Evolutionary conservation across 2,113 vertebrate genomes (phyloP), one percentile per base, ranked within the genome.

Genomic region (Galemys pyrenaicus): DNA sequence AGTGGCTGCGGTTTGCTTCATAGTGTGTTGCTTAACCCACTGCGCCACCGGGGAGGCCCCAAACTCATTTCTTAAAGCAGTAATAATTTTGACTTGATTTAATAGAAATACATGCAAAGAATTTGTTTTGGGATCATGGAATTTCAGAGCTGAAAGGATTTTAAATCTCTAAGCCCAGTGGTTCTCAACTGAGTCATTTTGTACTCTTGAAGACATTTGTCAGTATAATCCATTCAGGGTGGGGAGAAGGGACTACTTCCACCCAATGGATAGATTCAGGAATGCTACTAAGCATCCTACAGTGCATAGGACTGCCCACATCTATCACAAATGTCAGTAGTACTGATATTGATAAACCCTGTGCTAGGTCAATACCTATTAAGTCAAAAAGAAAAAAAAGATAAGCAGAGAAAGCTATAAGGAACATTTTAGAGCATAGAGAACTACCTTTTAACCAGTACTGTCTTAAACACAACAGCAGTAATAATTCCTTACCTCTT

Each of bases 31-130:
- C n/a, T n/a, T n/a, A n/a, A n/a, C n/a, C n/a, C n/a, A n/a, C n/a
- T n/a, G n/a, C n/a, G n/a, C n/a, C n/a, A n/a, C n/a, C n/a, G n/a
- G n/a, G n/a, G n/a, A n/a, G n/a, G n/a, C n/a, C n/a, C n/a, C n/a
- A n/a, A n/a, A n/a, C n/a, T n/a, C 9, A 79, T 64, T 93, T 92
- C n/a, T 70, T 89, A 94, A 85, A 93, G 32, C 26, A 62, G 6
- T 89, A 56, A 83, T 78, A 67, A 68, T 58, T 73, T 22, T 85
- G 39, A 70, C 74, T 32, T 82, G 87, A 56, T 60, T 58, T 91
- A 89, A 73, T 81, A 91, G 65, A 94, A 92, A 81, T 94, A 22
- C n/a, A 9, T 85, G 46, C 39, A 88, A 82, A 91, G 39, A 54
- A 32, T 60, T 88, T 91, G 4, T 91, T 93, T 94, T 56, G 94